Evolutionary conservation across 2,888 invertebrate species (phyloP), one percentile per base, ranked within the genome.

Genomic region (Zygaena filipendulae): DNA sequence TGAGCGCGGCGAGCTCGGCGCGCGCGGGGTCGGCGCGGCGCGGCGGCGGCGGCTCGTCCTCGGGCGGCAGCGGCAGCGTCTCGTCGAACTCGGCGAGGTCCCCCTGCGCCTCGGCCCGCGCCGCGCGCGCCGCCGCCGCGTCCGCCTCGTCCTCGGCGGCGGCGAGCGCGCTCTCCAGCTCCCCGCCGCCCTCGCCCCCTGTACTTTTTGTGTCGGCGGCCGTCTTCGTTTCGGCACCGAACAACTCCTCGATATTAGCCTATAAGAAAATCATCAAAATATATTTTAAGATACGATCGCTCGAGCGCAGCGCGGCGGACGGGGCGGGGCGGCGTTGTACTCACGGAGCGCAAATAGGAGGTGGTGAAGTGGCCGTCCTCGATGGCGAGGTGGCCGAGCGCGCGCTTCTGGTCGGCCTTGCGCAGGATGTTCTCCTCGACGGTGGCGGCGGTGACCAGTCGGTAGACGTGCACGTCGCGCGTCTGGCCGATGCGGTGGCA

Each of bases 401-500:
- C 82, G 38, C 97, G 85, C 71, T 99, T 99, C 72, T 99, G 97
- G 69, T 94, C 95, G 3, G 99, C 99, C 71, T 99, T 99, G 74
- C 96, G 97, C 52, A 99, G 75, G 51, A 99, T 99, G 75, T 99
- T 99, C 72, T 99, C 99, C 82, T 99, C 99, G 22, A 99, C 92
- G 6, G 99, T 98, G 72, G 89, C 91, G 62, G 97, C 95, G 59
- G 97, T 96, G 34, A 99, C 92, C 48, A 99, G 82, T 37, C 98
- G 91, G 77, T 95, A 98, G 57, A 99, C 97, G 75, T 97, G 96
- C 39, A 99, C 99, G 84, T 99, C 97, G 47, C 97, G 84, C 10
- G 98, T 99, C 82, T 99, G 99, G 0, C 99, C 99, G 64, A 99
- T 99, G 51, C 99, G 87, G 82, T 99, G 99, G 69, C 97, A 97